These are phyloP conservation scores for Myotis davidii DNA, from an alignment of 2,113 vertebrate genomes.

Conservation along the genomic window DNA sequence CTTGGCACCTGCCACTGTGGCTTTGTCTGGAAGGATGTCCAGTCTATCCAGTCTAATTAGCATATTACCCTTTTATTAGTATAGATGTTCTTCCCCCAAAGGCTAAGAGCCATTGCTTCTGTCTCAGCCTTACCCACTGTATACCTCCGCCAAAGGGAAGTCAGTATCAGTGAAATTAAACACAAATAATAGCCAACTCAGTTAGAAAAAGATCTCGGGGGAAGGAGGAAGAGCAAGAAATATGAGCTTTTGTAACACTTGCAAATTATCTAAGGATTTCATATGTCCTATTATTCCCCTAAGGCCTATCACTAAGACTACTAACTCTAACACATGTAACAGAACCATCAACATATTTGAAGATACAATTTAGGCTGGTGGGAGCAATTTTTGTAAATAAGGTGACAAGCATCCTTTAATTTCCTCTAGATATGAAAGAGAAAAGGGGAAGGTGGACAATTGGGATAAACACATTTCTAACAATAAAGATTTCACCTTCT, in stretches of 20 bases:
- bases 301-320: background rate
- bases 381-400: background rate
- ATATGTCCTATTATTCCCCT: background rate
- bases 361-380: background rate
- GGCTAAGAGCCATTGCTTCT: background rate
- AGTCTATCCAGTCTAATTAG: too few species aligned
- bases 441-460: background rate
- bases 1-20: too few species aligned
- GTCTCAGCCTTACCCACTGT: background rate
- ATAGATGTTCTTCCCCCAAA: background rate
- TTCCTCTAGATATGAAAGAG: background rate
- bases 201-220: background rate
- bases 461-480: background rate
- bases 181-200: background rate
- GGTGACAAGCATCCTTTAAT: background rate
- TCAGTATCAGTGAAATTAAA: background rate
- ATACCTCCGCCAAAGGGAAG: background rate
- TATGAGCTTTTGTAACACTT: background rate
- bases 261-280: slow-evolving; percentile 21
- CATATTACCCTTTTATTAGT: too few species aligned
- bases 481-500: background rate
- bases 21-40: too few species aligned
- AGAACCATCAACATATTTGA: background rate
- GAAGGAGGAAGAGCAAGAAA: background rate
- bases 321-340: background rate